Base-by-base conservation (phyloP, 2,888 invertebrate genomes). In the Boloria euphrosyne region DNA sequence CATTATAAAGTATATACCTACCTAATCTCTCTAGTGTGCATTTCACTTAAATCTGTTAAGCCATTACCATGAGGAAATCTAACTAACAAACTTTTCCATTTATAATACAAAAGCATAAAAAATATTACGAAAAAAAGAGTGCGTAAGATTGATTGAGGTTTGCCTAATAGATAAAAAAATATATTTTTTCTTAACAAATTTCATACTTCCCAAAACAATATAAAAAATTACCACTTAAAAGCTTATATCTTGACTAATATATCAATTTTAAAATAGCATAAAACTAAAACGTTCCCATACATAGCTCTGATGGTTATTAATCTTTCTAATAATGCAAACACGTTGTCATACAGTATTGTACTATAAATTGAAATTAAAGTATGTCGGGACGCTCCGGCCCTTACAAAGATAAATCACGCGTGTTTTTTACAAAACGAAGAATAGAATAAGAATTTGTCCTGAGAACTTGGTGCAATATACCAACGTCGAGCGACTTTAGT, bases 301-400 rank as follows among this genome's bases (percentile, higher is more conserved):
- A 63, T 16, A 61, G 31, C 52, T 65, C 51, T 64, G 43, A 63
- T 52, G 79, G 79, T 82, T 83, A 85, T 83, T 83, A 86, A 87
- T 74, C 75, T 74, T 75, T 75, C 81, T 82, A 85, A 85, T 83
- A 86, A 85, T 83, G 82, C 76, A 78, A 74, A 75, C 71, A 77
- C 73, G 70, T 73, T 74, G 76, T 77, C 75, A 76, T 77, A 78
- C 83, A 80, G 79, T 81, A 85, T 85, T 76, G 81, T 80, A 79
- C 81, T 84, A 89, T 91, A 91, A 90, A 91, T 90, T 90, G 89
- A 91, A 89, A 90, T 90, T 90, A 89, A 87, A 90, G 87, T 89
- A 82, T 80, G 76, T 72, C 73, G 74, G 80, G 79, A 80, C 80
- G 79, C 76, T 76, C 77, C 79, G 82, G 81, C 81, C 84, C 83